Evolutionary conservation across 2,888 invertebrate genomes (phyloP), one percentile per base, ranked within the genome.

Genomic region (Agrenia bidenticulata): DNA sequence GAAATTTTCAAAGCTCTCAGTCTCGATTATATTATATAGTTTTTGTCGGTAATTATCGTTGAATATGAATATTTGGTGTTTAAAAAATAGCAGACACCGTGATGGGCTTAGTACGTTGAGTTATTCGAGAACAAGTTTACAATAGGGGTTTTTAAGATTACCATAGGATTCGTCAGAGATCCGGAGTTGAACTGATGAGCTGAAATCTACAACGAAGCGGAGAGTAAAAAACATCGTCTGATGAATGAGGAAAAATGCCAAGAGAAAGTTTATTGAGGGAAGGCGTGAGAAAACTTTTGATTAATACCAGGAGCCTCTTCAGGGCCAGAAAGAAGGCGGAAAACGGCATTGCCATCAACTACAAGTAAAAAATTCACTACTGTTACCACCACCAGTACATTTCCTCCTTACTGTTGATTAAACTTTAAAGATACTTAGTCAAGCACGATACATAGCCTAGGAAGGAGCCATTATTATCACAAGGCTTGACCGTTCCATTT

Each of bases 221-320:
- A n/a, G n/a, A n/a, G n/a, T n/a, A n/a, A n/a, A n/a, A n/a, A n/a
- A n/a, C n/a, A n/a, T n/a, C n/a, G 58, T 26, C 57, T 58, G 58
- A 58, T 58, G 62, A 45, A 39, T 64, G 60, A 42, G 21, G 26
- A 61, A 56, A 64, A 61, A 61, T 59, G 64, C 59, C 53, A 56
- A 61, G 45, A 55, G 60, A 64, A 65, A 62, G 32, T 63, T 64
- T 64, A 64, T 64, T 59, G 64, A 60, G 51, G 56, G 57, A 68
- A 64, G 21, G 68, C 65, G 68, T 69, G 68, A 69, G 68, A 69
- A 69, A 69, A 69, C 63, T 69, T 69, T 62, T 69, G 68, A 69
- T 69, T 64, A 69, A 68, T 68, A 55, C 67, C 62, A 68, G 21
- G 45, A 45, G 42, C 45, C 42, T 58, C 58, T 58, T 42, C 17